Evolutionary conservation across 2,888 invertebrate species (phyloP), one percentile per base, ranked within the genome.

Genomic region (Pterostichus niger): DNA sequence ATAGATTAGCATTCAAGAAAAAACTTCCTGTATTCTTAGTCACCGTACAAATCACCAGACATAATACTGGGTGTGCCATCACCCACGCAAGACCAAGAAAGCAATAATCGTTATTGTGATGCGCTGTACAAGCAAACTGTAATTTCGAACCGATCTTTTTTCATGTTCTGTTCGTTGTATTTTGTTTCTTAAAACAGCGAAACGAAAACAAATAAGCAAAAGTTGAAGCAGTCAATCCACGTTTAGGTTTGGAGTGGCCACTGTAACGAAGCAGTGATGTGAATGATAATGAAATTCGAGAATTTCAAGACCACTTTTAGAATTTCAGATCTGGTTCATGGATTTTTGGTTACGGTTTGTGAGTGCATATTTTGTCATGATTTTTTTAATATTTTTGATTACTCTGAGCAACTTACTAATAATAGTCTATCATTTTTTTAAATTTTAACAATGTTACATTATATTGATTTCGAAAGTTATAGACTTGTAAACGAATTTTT

Each of bases 21-120:
- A 75, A 75, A 73, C 73, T 73, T 73, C 75, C 33, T 75, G 52
- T 15, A 40, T 73, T 49, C 52, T 54, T 75, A 64, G 64, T 64
- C 40, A 64, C 64, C 11, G 17, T 35, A 75, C 75, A 75, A 75
- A 75, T 75, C 52, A 52, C 75, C 24, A 75, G 35, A 64, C 33
- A 64, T 44, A 46, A 71, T 71, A 71, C 44, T 35, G 35, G 77
- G 77, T 77, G 77, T 40, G 77, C 40, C 77, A 71, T 31, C 77
- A 56, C 77, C 77, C 56, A 77, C 77, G 56, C 56, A 2, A 3
- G 17, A 77, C 15, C 59, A 71, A 64, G 35, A 56, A 77, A 77
- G 77, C 77, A 77, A 77, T 77, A 75, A 77, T 77, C 77, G 77
- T 77, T 71, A 71, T 71, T 71, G 40, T 46, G 40, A 17, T 71